These are phyloP conservation scores for Vesta saturnalis DNA, from an alignment of 2,888 invertebrate genomes.

Conservation along the genomic window DNA sequence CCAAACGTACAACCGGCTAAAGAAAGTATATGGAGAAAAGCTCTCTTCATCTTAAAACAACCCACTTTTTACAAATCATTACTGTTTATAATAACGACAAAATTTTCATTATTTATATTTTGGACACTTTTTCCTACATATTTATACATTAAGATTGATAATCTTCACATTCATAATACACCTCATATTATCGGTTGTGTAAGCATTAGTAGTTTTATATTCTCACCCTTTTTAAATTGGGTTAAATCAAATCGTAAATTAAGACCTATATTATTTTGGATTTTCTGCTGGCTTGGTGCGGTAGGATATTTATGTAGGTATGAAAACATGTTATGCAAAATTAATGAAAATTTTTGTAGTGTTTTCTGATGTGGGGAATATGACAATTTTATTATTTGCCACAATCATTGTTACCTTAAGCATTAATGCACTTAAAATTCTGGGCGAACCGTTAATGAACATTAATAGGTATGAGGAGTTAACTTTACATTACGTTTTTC, in stretches of 20 bases:
- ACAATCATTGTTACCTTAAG: constrained; percentile 55
- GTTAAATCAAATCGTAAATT: constrained; percentile 52
- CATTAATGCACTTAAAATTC: constrained; percentile 53
- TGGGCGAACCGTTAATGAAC: constrained; percentile 53
- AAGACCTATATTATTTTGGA: constrained; percentile 54
- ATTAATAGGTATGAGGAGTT: constrained; percentile 54
- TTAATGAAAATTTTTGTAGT: constrained; percentile 47
- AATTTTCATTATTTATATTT: constrained; percentile 65
- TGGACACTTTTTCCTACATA: constrained; percentile 66
- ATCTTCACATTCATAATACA: constrained; percentile 48
- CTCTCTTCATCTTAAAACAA: constrained; percentile 49
- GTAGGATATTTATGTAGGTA: constrained; percentile 68
- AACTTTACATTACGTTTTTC: constrained; percentile 50
- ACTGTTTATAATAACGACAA: constrained; percentile 65
- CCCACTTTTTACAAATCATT: constrained; percentile 67
- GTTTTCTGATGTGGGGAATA: constrained; percentile 52
- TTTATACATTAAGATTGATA: constrained; percentile 57
- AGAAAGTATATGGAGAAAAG: background rate
- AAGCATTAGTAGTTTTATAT: constrained; percentile 45
- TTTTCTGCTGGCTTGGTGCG: constrained; percentile 65
- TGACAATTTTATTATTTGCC: constrained; percentile 53
- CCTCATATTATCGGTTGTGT: constrained; percentile 51
- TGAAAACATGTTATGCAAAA: background rate
- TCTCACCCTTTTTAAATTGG: constrained; percentile 51
- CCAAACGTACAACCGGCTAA: constrained; percentile 33